phyloP scores from a whole-genome alignment of 2,888 invertebrate species.

The Diplazon laetatorius region DNA sequence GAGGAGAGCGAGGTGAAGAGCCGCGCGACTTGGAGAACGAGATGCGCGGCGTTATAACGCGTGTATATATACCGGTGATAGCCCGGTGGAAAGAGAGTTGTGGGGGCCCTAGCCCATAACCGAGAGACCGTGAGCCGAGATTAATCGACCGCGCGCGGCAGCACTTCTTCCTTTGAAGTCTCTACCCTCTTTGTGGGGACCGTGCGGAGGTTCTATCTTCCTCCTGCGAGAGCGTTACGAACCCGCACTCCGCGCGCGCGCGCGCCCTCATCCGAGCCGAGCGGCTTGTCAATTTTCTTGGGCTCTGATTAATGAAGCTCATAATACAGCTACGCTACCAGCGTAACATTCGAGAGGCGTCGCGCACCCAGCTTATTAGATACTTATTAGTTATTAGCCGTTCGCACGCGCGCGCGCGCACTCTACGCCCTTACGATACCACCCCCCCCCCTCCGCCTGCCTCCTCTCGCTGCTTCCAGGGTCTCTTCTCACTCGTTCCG shows the following conservation, averaged over 20 bases:
- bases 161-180: slow-evolving; percentile 73
- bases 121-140: slow-evolving; percentile 69
- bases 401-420: slow-evolving; percentile 43
- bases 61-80: slow-evolving; percentile 23
- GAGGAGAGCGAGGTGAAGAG: slow-evolving; percentile 40
- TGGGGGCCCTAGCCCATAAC: slow-evolving; percentile 43
- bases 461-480: neutral
- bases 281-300: slow-evolving; percentile 74
- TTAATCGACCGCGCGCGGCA: slow-evolving; percentile 75
- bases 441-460: no score
- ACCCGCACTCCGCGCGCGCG: slow-evolving; percentile 34
- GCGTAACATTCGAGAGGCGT: slow-evolving; percentile 51
- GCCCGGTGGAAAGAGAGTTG: slow-evolving; percentile 30
- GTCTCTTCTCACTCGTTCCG: neutral
- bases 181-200: slow-evolving; percentile 68
- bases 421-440: slow-evolving; percentile 17
- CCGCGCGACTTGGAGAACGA: slow-evolving; percentile 21
- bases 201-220: slow-evolving; percentile 15
- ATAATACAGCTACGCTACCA: slow-evolving; percentile 73
- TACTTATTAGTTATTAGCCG: slow-evolving; percentile 72
- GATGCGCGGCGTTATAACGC: slow-evolving; percentile 2
- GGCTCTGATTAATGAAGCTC: slow-evolving; percentile 75
- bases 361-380: slow-evolving; percentile 70
- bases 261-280: no score
- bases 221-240: slow-evolving; percentile 26